A percentile compares a stretch with the other conserved stretches of the same genome.
phyloP scores from a whole-genome alignment of 1,140 invertebrate genomes.

The Drosophila bocki region DNA sequence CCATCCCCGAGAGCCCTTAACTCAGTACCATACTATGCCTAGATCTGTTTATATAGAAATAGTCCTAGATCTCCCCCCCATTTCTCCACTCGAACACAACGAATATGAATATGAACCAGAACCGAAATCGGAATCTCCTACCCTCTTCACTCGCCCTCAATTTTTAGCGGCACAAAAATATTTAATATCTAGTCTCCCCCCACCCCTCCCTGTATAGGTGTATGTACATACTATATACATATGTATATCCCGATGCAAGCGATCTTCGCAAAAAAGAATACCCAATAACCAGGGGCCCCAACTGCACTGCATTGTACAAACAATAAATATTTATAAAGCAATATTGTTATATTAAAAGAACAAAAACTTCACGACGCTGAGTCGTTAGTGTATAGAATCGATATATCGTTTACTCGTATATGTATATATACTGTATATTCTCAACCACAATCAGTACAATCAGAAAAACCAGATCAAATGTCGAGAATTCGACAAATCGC shows the following conservation, averaged over 20 bases:
- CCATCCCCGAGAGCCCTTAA: background rate
- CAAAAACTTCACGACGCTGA: constrained; percentile 45
- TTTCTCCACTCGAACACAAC: constrained; percentile 35
- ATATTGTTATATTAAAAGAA: constrained; percentile 4
- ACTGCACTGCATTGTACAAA: constrained; percentile 52
- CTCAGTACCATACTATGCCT: background rate
- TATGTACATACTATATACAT: constrained; percentile 25
- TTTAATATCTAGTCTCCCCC: constrained; percentile 7
- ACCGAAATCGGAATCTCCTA: constrained; percentile 16
- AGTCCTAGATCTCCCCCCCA: constrained; percentile 10
- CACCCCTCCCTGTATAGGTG: constrained; percentile 8
- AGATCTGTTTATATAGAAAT: constrained; percentile 28
- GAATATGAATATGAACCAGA: constrained; percentile 27
- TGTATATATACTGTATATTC: constrained; percentile 59
- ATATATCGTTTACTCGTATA: constrained; percentile 50
- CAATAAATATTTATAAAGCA: constrained; percentile 49
- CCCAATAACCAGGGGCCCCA: constrained; percentile 12
- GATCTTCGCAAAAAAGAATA: constrained; percentile 6
- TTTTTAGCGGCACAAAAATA: constrained; percentile 57
- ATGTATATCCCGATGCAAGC: constrained; percentile 36
- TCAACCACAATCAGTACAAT: constrained; percentile 44
- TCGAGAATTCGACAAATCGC: constrained; percentile 63
- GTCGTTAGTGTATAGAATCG: constrained; percentile 65
- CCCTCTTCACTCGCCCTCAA: constrained; percentile 17
- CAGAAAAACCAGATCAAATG: constrained; percentile 68